Evolutionary conservation across 37 sponge, comb jelly and placozoan species (phyloP).

Genomic region (Aplysina aerophoba): DNA sequence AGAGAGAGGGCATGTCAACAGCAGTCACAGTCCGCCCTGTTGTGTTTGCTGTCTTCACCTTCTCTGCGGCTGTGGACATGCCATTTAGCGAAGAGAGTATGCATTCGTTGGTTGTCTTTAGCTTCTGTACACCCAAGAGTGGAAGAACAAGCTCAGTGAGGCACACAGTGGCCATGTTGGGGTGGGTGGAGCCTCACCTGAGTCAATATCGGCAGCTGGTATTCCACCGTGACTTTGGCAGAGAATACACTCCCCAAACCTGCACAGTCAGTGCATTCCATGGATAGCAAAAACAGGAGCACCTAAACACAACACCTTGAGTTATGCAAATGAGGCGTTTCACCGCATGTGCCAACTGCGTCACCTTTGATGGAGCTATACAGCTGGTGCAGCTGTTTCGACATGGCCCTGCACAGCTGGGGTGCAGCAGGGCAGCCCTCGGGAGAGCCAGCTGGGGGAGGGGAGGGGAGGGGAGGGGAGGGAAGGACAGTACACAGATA

Average conservation of each 20-base stretch:
- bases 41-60: slow-evolving; percentile 9
- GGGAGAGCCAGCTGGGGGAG: not conserved
- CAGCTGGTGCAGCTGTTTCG: too few relatives aligned
- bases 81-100: slow-evolving; percentile 69
- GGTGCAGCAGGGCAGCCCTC: too few relatives aligned
- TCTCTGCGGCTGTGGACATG: slow-evolving; percentile 33
- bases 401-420: too few relatives aligned
- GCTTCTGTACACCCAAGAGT: slow-evolving; percentile 43
- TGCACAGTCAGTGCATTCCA: not conserved
- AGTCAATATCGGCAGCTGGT: slow-evolving; percentile 61
- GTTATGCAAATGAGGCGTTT: too few relatives aligned
- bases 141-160: too few relatives aligned
- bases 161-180: too few relatives aligned
- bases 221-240: slow-evolving; percentile 74
- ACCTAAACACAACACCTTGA: too few relatives aligned
- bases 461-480: not conserved
- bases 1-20: too few relatives aligned
- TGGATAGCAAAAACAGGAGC: not conserved
- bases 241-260: slow-evolving; percentile 44
- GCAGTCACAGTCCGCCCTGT: too few relatives aligned
- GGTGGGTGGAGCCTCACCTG: slow-evolving; percentile 23
- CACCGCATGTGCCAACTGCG: too few relatives aligned
- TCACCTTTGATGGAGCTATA: too few relatives aligned
- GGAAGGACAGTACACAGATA: too few relatives aligned
- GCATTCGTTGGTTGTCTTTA: slow-evolving; percentile 88